These are phyloP conservation scores for Crocodylus rhombifer DNA, from an alignment of 2,797 vertebrate genomes.

Conservation along the genomic window DNA sequence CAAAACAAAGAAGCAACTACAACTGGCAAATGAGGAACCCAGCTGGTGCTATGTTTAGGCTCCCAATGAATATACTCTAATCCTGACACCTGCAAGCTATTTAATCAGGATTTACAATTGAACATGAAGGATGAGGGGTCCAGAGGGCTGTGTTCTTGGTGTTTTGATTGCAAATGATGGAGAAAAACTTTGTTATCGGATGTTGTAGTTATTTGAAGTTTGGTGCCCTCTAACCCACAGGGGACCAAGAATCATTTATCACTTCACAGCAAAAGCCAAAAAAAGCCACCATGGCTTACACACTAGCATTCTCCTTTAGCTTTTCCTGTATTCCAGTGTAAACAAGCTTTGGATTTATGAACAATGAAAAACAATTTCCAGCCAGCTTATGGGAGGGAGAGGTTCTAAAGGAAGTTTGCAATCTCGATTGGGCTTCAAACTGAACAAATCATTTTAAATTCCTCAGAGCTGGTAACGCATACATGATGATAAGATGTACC, in stretches of 20 bases:
- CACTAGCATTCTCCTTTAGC: slow-evolving; percentile 68
- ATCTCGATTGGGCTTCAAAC: slow-evolving; percentile 34
- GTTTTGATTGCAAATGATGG: slow-evolving; percentile 93
- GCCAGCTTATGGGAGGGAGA: slow-evolving; percentile 66
- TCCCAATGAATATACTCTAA: slow-evolving; percentile 93
- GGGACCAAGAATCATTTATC: slow-evolving; percentile 84
- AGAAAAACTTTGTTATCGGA: slow-evolving; percentile 91
- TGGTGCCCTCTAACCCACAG: slow-evolving; percentile 86
- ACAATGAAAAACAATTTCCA: slow-evolving; percentile 85
- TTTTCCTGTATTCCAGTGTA: slow-evolving; percentile 84
- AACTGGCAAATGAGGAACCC: slow-evolving; percentile 91
- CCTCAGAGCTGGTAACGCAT: background rate
- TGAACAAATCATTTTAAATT: slow-evolving; percentile 47
- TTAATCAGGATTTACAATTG: slow-evolving; percentile 97
- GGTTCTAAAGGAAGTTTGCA: slow-evolving; percentile 51
- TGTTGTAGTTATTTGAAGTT: slow-evolving; percentile 90
- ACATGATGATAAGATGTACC: background rate
- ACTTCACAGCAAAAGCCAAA: slow-evolving; percentile 83
- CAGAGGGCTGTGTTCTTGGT: slow-evolving; percentile 84
- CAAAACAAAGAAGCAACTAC: slow-evolving; percentile 91
- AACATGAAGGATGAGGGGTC: slow-evolving; percentile 89
- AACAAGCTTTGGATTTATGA: slow-evolving; percentile 85
- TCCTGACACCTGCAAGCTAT: slow-evolving; percentile 99
- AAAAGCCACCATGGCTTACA: slow-evolving; percentile 65
- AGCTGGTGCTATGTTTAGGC: slow-evolving; percentile 92